Evolutionary conservation across 2,888 invertebrate genomes (phyloP), one percentile per base, ranked within the genome.

Genomic region (Cordilura impudica): DNA sequence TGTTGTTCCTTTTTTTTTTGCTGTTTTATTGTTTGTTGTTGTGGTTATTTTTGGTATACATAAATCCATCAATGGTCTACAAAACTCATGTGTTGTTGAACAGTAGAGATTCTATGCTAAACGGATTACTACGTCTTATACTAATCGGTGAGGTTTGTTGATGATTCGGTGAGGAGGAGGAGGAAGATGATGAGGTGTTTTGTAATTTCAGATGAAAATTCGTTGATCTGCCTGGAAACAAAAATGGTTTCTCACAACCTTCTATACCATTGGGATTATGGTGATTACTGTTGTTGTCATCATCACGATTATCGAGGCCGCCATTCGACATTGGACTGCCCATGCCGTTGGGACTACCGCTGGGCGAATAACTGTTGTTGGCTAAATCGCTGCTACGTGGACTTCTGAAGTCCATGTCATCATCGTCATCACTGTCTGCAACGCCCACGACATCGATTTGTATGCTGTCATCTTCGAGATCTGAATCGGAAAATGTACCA

Each of bases 401-500:
- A 82, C 88, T 88, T 49, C 81, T 84, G 53, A 84, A 83, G 1
- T 92, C 92, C 84, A 93, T 93, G 86, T 93, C 93, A 87, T 87
- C 88, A 65, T 88, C 88, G 31, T 94, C 94, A 85, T 95, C 95
- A 83, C 94, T 94, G 82, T 94, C 94, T 12, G 94, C 92, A 65
- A 93, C 93, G 8, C 96, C 96, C n/a, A 96, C 96, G 16, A 96
- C 96, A 89, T 96, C 96, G 83, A 96, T 96, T 90, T 94, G 94
- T 88, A 93, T 93, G 82, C 93, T 93, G 85, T 94, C 94, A 65
- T 94, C 94, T 84, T 93, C 93, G 31, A 90, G 90, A 80, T 93
- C 93, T 45, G 93, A 93, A 81, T 93, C 93, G 8, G 92, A 92
- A 84, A 92, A 92, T 6, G 92, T 89, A 83, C 93, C 92, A 67